A percentile compares a stretch with the other conserved stretches of the same genome.
Evolutionary conservation across 2,888 invertebrate species (phyloP).

Genomic region (Cosmorhoe ocellata): DNA sequence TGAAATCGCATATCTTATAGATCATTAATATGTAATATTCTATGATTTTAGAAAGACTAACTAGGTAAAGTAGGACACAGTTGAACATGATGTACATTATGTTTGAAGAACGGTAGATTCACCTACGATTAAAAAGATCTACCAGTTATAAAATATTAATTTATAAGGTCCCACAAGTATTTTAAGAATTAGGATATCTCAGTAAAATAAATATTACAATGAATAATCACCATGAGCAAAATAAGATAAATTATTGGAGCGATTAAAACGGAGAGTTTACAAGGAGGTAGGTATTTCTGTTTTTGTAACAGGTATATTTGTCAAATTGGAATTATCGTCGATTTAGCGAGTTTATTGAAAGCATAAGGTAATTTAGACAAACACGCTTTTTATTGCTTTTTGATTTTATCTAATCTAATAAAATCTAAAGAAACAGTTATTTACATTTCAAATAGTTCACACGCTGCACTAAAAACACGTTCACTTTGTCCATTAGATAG

Average conservation of each 20-base stretch:
- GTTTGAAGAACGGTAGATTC: constrained; percentile 6
- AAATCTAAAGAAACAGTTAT: constrained; percentile 53
- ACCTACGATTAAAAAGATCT: constrained; percentile 33
- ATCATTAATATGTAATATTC: constrained; percentile 12
- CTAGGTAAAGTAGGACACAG: constrained; percentile 15
- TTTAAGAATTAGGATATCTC: constrained; percentile 61
- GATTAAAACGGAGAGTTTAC: not conserved
- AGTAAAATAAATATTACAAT: too few species aligned
- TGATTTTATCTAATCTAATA: constrained; percentile 41
- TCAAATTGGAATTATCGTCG: too few species aligned
- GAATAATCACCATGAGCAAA: too few species aligned
- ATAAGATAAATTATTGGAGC: not conserved
- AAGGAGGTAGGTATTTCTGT: not conserved
- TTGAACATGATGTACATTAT: not conserved
- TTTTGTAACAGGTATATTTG: too few species aligned
- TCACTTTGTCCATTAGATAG: constrained; percentile 7
- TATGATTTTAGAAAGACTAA: constrained; percentile 18
- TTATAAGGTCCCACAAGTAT: constrained; percentile 74
- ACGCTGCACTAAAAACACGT: constrained; percentile 19
- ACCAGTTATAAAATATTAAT: constrained; percentile 51
- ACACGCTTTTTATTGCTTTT: constrained; percentile 54
- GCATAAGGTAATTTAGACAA: constrained; percentile 20
- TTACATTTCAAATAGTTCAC: constrained; percentile 42
- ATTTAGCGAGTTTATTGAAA: constrained; percentile 17
- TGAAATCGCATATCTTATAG: constrained; percentile 8